These are phyloP conservation scores for Machaerirhynchus nigripectus DNA, from an alignment of 2,113 vertebrate genomes.

Conservation along the genomic window DNA sequence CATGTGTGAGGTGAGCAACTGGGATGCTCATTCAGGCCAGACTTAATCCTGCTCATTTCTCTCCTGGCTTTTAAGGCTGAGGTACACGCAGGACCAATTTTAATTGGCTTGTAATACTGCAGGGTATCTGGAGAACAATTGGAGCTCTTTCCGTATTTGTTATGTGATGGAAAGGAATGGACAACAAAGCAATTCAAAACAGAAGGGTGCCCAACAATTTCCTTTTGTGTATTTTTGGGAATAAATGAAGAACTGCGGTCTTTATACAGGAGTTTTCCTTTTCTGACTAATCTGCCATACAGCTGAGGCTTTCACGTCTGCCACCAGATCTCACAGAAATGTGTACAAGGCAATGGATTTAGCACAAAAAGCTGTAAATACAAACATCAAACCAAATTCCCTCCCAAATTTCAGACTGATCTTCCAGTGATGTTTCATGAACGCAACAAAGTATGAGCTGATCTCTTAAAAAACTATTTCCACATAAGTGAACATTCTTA, in stretches of 20 bases:
- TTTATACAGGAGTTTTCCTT: neutral
- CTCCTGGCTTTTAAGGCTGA: neutral
- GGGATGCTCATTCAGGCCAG: neutral
- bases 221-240: neutral
- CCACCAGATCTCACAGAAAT: neutral
- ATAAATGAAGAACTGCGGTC: neutral
- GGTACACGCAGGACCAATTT: neutral
- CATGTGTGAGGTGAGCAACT: neutral
- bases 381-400: neutral
- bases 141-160: neutral
- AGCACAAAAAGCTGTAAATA: neutral
- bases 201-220: neutral
- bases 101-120: slow-evolving; percentile 44
- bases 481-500: neutral
- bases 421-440: neutral
- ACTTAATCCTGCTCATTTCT: neutral
- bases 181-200: slow-evolving; percentile 10
- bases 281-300: neutral
- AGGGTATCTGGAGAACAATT: neutral
- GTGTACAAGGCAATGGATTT: neutral
- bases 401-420: neutral
- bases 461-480: neutral
- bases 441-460: neutral
- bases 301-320: neutral
- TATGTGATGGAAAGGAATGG: neutral